Evolutionary conservation across 2,888 invertebrate genomes (phyloP).

Genomic region (Seira musarum): DNA sequence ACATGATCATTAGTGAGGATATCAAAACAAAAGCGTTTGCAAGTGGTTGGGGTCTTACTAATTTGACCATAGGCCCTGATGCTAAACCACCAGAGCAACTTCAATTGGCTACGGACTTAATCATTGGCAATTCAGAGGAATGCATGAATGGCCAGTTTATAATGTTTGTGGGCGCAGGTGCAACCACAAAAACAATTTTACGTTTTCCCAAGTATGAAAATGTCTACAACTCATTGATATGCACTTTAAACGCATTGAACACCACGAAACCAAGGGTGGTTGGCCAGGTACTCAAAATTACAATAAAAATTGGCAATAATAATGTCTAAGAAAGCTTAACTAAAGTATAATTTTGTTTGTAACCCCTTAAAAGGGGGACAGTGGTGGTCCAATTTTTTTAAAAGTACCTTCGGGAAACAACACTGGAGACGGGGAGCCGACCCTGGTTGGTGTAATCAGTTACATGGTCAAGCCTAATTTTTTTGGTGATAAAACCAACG

Average conservation of each 20-base stretch:
- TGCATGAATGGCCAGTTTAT: constrained; percentile 44
- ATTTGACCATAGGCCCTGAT: constrained; percentile 31
- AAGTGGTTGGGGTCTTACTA: constrained; percentile 61
- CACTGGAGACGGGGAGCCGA: constrained; percentile 23
- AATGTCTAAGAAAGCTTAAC: too few species aligned
- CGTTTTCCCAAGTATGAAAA: constrained; percentile 55
- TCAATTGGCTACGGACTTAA: constrained; percentile 41
- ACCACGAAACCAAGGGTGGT: constrained; percentile 28
- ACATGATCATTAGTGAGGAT: constrained; percentile 28
- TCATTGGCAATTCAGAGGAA: constrained; percentile 47
- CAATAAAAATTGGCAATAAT: too few species aligned
- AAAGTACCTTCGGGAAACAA: too few species aligned
- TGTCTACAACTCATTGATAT: constrained; percentile 50
- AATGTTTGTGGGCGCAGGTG: too few species aligned
- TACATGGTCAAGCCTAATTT: constrained; percentile 53
- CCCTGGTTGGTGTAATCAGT: constrained; percentile 54
- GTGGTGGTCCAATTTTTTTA: too few species aligned
- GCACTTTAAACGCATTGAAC: too few species aligned
- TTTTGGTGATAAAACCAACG: constrained; percentile 4
- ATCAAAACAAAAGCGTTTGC: neutral
- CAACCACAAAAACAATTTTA: constrained; percentile 22
- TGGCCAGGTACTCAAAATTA: too few species aligned
- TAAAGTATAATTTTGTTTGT: too few species aligned
- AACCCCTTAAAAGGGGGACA: constrained; percentile 62
- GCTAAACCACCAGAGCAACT: constrained; percentile 44